A percentile compares a stretch with the other conserved stretches of the same genome.
phyloP scores from a whole-genome alignment of 2,888 invertebrate species.

The Aphidius colemani region DNA sequence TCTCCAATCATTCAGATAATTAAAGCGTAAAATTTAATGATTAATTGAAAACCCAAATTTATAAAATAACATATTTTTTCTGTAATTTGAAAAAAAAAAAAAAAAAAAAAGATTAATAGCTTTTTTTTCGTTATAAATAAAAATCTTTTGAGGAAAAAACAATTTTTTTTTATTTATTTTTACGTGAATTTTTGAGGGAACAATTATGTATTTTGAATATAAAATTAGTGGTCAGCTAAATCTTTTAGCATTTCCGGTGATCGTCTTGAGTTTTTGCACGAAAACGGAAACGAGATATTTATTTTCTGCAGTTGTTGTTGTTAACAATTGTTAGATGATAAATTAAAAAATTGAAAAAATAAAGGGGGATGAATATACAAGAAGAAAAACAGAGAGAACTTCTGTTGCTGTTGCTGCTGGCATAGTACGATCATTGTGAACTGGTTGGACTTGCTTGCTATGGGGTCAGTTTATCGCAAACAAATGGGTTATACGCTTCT shows the following conservation, averaged over 20 bases:
- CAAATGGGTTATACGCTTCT: slow-evolving; percentile 56
- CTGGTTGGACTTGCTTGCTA: slow-evolving; percentile 53
- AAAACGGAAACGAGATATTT: slow-evolving; percentile 17
- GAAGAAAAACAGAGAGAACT: slow-evolving; percentile 27
- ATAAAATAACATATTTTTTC: background rate
- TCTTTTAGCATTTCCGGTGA: slow-evolving; percentile 10
- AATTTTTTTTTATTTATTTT: background rate
- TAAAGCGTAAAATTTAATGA: too few relatives aligned
- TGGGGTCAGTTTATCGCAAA: slow-evolving; percentile 59
- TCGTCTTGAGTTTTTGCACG: slow-evolving; percentile 8
- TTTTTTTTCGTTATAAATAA: background rate
- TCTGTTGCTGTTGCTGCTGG: slow-evolving; percentile 30
- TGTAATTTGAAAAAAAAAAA: background rate
- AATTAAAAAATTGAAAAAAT: background rate
- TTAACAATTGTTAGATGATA: background rate
- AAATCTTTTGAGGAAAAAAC: background rate
- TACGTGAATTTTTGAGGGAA: background rate
- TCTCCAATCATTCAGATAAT: background rate
- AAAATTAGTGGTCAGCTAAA: background rate
- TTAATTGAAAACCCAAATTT: too few relatives aligned
- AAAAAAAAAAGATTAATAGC: background rate
- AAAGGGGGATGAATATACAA: slow-evolving; percentile 15
- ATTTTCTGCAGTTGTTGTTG: slow-evolving; percentile 1
- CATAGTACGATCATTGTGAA: slow-evolving; percentile 39
- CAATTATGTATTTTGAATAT: background rate